These are phyloP conservation scores for Micrasema minimum DNA, from an alignment of 1,140 invertebrate species.

Conservation along the genomic window DNA sequence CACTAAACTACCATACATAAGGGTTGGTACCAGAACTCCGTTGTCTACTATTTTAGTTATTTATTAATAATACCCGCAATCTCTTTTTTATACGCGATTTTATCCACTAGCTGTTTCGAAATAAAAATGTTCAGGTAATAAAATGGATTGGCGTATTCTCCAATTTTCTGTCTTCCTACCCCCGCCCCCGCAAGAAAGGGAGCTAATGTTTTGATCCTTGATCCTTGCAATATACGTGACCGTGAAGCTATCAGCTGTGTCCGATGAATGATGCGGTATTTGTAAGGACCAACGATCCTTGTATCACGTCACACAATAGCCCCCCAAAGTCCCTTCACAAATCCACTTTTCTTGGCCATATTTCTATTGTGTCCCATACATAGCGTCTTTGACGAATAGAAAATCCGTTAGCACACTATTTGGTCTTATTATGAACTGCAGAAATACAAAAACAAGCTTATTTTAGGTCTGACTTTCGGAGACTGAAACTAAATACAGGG, in stretches of 20 bases:
- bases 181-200: neutral
- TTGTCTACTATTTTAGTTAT: too few species aligned
- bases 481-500: too few species aligned
- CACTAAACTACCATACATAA: too few species aligned
- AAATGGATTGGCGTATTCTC: too few species aligned
- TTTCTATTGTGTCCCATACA: neutral
- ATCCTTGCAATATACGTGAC: neutral
- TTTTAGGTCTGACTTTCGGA: too few species aligned
- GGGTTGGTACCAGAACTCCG: too few species aligned
- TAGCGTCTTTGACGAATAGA: neutral
- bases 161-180: neutral
- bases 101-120: too few species aligned
- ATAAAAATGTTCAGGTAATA: too few species aligned
- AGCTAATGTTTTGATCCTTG: neutral
- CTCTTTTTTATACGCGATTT: too few species aligned
- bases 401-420: conserved; percentile 14
- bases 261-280: neutral
- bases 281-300: neutral
- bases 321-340: neutral
- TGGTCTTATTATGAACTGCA: too few species aligned
- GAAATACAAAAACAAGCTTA: too few species aligned
- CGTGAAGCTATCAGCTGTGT: conserved; percentile 1
- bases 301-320: neutral
- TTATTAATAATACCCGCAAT: too few species aligned
- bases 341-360: neutral